These are phyloP conservation scores for Euglossa dilemma DNA, from an alignment of 1,140 invertebrate species.

Conservation along the genomic window DNA sequence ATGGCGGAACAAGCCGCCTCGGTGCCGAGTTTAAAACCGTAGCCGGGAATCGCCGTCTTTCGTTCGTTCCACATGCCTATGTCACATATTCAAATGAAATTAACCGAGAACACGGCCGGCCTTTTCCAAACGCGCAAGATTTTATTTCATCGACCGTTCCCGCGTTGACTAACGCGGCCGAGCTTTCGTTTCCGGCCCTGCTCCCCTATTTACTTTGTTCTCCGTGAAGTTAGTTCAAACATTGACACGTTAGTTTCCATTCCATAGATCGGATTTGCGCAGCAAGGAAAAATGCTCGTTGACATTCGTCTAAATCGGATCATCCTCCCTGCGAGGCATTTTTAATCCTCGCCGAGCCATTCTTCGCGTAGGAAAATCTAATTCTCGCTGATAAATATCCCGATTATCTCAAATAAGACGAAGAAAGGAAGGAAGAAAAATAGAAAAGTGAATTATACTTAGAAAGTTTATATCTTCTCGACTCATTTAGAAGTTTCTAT, in stretches of 20 bases:
- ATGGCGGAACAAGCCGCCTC: background rate
- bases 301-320: background rate
- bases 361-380: background rate
- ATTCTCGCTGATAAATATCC: background rate
- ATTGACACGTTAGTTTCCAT: background rate
- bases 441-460: no score
- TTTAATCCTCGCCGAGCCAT: background rate
- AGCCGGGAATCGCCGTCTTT: background rate
- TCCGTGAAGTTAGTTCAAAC: background rate
- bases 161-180: background rate
- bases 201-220: background rate
- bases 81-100: background rate
- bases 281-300: background rate
- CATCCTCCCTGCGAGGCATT: background rate
- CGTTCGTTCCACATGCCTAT: background rate
- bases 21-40: background rate
- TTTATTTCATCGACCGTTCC: constrained; percentile 6
- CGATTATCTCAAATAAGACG: no score
- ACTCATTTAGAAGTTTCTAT: no score
- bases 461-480: background rate
- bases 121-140: background rate
- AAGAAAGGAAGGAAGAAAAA: no score
- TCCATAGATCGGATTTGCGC: background rate
- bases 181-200: no score
- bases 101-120: background rate